Base-by-base conservation (phyloP, 2,888 invertebrate genomes). In the Melolontha melolontha region DNA sequence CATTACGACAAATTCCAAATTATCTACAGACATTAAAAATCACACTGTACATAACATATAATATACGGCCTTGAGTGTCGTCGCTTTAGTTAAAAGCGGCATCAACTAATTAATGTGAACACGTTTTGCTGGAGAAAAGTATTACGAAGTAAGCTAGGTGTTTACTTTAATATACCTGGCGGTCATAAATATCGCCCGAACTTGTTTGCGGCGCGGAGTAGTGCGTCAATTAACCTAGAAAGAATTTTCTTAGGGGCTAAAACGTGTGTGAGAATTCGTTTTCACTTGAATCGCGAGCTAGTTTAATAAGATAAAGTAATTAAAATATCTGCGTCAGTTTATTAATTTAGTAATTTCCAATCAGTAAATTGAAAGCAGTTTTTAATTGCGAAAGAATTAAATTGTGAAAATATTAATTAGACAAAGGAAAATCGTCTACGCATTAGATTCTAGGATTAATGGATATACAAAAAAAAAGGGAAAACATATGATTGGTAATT, bases 181-280 rank as follows among this genome's bases (percentile, higher is more conserved):
- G 54, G 54, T 40, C 39, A 54, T 14, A 54, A 54, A 54, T 40
- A 39, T 54, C 40, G 12, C 17, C 39, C 11, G 14, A 54, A 54
- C 54, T 14, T 17, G 54, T 40, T 54, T 50, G 22, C 27, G 22
- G 7, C 8, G 2, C 16, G 27, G 22, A 5, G n/a, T 22, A 22
- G 27, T 11, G 41, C 40, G 39, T 54, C 40, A 54, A 54, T 54
- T 54, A 54, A 54, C 54, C 54, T 54, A 54, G 40, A 54, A 54
- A 54, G 40, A 54, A 54, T 40, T 14, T 40, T 54, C 39, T 54
- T 40, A 4, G 54, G 16, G 41, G 54, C 54, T 54, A n/a, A 8
- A 8, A 40, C 39, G 40, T 17, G 40, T 40, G 54, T 40, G 14
- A 54, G 54, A 54, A 54, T 54, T 40, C 40, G 40, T 54, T 54